Evolutionary conservation across 2,113 vertebrate genomes (phyloP).

Genomic region (Agapornis roseicollis): DNA sequence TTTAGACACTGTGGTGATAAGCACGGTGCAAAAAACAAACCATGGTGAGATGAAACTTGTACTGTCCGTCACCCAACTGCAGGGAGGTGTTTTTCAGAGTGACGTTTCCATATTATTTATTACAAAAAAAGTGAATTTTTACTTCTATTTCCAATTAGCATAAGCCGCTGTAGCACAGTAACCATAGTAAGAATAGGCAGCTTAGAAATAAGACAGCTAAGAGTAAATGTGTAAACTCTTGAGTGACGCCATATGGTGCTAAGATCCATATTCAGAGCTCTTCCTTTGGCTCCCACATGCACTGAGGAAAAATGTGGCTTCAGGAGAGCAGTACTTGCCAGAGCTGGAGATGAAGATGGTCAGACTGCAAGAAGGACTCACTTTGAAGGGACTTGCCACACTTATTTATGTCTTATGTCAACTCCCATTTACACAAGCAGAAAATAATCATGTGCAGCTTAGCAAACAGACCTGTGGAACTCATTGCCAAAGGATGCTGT

Average conservation of each 20-base stretch:
- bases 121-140: background rate
- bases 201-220: background rate
- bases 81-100: background rate
- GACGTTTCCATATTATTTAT: background rate
- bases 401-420: background rate
- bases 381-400: background rate
- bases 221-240: fast-evolving
- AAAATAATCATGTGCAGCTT: background rate
- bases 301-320: background rate
- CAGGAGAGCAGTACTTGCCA: background rate
- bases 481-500: background rate
- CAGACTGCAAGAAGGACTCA: background rate
- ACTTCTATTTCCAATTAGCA: background rate
- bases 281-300: fast-evolving
- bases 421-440: background rate
- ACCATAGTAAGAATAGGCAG: background rate
- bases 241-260: fast-evolving
- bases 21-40: background rate
- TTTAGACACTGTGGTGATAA: background rate
- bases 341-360: background rate
- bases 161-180: background rate
- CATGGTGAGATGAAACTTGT: fast-evolving
- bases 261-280: background rate
- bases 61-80: background rate
- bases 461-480: background rate